Evolutionary conservation across 1,140 invertebrate genomes (phyloP), one percentile per base, ranked within the genome.

Genomic region (Drosophila repletoides): DNA sequence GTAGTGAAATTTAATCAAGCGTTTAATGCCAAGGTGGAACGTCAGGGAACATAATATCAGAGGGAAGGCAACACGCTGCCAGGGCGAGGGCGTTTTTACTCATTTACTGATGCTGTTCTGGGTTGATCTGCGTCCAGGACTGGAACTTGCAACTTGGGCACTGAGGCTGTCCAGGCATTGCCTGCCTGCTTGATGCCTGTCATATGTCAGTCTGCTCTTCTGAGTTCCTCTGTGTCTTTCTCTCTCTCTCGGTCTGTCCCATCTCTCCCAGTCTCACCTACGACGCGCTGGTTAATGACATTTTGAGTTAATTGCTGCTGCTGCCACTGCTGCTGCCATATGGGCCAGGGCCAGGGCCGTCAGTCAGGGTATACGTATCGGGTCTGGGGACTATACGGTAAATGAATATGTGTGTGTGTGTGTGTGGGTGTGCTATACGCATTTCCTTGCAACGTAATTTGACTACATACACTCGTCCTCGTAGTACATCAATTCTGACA

Each of bases 1-100:
- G 80, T 86, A 88, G 84, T 88, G 84, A 88, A 88, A 88, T 88
- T 88, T 88, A 88, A 88, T 88, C 84, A 88, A 88, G 84, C 84
- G 84, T 88, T 88, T 88, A 88, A 88, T 88, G 80, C 75, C 76
- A 72, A 72, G 86, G 77, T 88, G 84, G 84, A 88, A 88, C 79
- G 53, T 70, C 77, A 72, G 53, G 56, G 66, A 86, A 86, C 38
- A 83, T 72, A 75, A 76, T 88, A 79, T n/a, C 71, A 74, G 26
- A 61, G 19, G 29, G 15, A 31, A 46, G 19, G 24, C 9, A 26
- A n/a, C 10, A 36, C 28, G 34, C 48, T 48, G 33, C 26, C 40
- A 59, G 49, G 66, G 72, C 55, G 79, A 84, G 75, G 80, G 80
- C 72, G 75, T 86, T 67, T 28, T 83, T 53, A 65, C 36, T 48